Evolutionary conservation across 2,797 vertebrate genomes (phyloP).

Genomic region (Danionella dracula): DNA sequence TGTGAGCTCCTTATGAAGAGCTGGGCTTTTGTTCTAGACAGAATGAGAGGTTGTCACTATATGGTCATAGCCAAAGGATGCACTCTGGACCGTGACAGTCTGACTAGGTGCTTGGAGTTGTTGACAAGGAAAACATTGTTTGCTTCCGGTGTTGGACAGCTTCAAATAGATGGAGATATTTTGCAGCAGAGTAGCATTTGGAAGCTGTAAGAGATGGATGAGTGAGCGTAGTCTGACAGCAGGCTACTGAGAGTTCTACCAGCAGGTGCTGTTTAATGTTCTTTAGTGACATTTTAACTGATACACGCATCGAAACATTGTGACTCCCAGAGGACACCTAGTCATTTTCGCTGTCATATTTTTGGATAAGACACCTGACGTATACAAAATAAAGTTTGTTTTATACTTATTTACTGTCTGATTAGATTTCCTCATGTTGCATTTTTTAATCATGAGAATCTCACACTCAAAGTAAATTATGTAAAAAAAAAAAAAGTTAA

Average conservation of each 20-base stretch:
- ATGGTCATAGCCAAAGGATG: constrained; percentile 46
- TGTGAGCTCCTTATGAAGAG: constrained; percentile 11
- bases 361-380: not conserved
- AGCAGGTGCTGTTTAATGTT: constrained; percentile 13
- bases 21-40: constrained; percentile 4
- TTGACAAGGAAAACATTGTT: constrained; percentile 47
- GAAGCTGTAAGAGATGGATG: constrained; percentile 1
- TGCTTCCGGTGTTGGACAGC: constrained; percentile 36
- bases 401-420: too few species aligned
- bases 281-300: constrained; percentile 12
- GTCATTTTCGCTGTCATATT: not conserved
- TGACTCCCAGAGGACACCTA: not conserved
- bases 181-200: not conserved
- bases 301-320: not conserved
- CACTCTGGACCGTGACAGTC: constrained; percentile 41
- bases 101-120: constrained; percentile 40
- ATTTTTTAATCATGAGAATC: too few species aligned
- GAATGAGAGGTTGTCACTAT: constrained; percentile 20
- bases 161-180: constrained; percentile 28
- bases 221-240: constrained; percentile 22
- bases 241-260: not conserved
- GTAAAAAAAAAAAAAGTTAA: too few species aligned
- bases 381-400: too few species aligned
- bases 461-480: too few species aligned
- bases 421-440: too few species aligned